Evolutionary conservation across 2,797 vertebrate species (phyloP), one percentile per base, ranked within the genome.

Genomic region (Rhynchonycteris naso): DNA sequence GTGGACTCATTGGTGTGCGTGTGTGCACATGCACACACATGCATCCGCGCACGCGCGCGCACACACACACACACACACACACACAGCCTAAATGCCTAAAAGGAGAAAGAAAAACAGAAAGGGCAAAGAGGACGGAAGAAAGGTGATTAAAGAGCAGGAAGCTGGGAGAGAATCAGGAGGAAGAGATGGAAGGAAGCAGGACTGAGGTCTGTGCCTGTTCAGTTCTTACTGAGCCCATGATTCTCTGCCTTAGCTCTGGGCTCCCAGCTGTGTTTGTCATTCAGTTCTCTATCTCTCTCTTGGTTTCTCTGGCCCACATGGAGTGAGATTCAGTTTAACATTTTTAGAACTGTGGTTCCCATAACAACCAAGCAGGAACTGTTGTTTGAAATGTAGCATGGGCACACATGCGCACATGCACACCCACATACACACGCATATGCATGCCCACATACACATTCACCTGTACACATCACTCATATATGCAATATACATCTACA

Each of bases 291-390:
- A 43, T 54, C 59, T 68, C 86, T 89, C 85, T 90, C 33, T 89
- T 16, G 30, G 74, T 91, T 96, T 96, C 83, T 93, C 84, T 94
- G 91, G 95, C 91, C 90, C 93, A 94, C 96, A 94, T 90, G 80
- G 83, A 95, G 93, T 97, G 71, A 90, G 93, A 94, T 92, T 97
- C 94, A 94, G 83, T 92, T 91, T 86, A 96, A 96, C 95, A 96
- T 96, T 97, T 97, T 97, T 97, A 97, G 97, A 96, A 96, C 96
- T 65, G 82, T 88, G 93, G 96, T 97, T 97, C 94, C 97, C 97
- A 97, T 97, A 97, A 97, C 97, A 97, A 97, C 97, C 96, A 97
- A 96, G 93, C 94, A 96, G 79, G 68, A 95, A 96, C 58, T 93
- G 95, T 97, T 97, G 65, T 96, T 93, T 97, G 83, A 94, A 95